A percentile compares a stretch with the other conserved stretches of the same genome.
Conservation (phyloP, 2,113 vertebrate genomes). For the Phylloscopus whistleri region DNA sequence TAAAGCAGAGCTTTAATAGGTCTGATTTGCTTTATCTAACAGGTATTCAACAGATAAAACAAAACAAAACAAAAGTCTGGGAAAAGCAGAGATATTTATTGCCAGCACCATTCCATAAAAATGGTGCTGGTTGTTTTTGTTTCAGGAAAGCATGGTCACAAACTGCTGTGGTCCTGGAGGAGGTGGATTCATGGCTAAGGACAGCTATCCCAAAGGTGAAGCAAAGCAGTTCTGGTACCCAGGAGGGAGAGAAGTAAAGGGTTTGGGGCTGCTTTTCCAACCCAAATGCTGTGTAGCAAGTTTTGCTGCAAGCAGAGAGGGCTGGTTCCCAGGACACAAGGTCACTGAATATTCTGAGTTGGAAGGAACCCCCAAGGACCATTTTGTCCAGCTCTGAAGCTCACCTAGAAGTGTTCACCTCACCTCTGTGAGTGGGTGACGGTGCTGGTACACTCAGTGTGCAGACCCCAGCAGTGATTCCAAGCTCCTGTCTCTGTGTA, state of each 20-base stretch:
- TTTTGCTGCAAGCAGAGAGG: background rate
- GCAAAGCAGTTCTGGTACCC: background rate
- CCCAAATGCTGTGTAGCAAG: background rate
- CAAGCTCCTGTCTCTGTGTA: background rate
- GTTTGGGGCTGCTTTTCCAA: background rate
- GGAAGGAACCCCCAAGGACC: background rate
- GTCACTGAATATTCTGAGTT: background rate
- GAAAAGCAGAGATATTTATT: background rate
- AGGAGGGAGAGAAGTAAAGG: background rate
- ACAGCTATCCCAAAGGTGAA: background rate
- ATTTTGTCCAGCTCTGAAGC: background rate
- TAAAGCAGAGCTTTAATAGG: background rate
- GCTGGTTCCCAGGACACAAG: background rate
- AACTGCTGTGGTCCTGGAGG: background rate
- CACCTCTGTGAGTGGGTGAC: background rate
- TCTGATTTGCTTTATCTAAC: conserved; percentile 4
- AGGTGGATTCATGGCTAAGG: fast-evolving
- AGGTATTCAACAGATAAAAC: background rate
- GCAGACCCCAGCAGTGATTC: background rate
- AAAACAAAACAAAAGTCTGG: background rate
- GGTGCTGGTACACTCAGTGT: background rate
- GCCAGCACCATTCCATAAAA: background rate
- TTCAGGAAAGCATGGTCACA: background rate
- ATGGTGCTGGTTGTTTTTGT: background rate
- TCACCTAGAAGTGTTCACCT: background rate